Conservation (phyloP, 2,797 vertebrate species). For the Chanos chanos region DNA sequence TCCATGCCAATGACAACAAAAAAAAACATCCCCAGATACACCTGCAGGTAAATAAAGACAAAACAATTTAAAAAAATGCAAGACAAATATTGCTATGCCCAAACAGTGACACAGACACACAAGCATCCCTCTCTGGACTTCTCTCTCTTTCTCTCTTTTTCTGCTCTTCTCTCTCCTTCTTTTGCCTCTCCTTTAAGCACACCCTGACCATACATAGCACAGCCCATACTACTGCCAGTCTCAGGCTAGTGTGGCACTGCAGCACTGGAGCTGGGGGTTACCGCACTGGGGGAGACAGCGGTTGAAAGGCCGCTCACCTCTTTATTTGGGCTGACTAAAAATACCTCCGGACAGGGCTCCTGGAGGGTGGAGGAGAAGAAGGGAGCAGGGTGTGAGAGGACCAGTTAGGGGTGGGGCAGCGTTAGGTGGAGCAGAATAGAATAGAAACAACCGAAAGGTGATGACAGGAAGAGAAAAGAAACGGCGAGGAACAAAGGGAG, state of each 20-base stretch:
- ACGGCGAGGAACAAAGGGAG: conserved; percentile 52
- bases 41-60: neutral
- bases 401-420: conserved; percentile 7
- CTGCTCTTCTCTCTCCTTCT: conserved; percentile 4
- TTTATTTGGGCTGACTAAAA: conserved; percentile 83
- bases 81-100: no score
- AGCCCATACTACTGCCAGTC: conserved; percentile 41
- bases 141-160: neutral
- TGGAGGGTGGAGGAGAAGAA: conserved; percentile 16
- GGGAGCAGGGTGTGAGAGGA: conserved; percentile 10
- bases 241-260: conserved; percentile 4
- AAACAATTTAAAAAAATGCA: no score
- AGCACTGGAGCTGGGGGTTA: conserved; percentile 25
- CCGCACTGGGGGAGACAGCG: conserved; percentile 32
- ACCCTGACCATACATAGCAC: conserved; percentile 70
- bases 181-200: conserved; percentile 2
- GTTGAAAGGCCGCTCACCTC: conserved; percentile 61
- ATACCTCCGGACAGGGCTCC: conserved; percentile 61
- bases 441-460: neutral
- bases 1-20: no score
- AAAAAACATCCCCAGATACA: no score
- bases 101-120: conserved; percentile 4
- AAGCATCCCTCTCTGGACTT: neutral
- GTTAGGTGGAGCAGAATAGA: neutral
- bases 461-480: conserved; percentile 11